These are phyloP conservation scores for Myotis brandtii DNA, from an alignment of 2,113 vertebrate genomes.

Conservation along the genomic window DNA sequence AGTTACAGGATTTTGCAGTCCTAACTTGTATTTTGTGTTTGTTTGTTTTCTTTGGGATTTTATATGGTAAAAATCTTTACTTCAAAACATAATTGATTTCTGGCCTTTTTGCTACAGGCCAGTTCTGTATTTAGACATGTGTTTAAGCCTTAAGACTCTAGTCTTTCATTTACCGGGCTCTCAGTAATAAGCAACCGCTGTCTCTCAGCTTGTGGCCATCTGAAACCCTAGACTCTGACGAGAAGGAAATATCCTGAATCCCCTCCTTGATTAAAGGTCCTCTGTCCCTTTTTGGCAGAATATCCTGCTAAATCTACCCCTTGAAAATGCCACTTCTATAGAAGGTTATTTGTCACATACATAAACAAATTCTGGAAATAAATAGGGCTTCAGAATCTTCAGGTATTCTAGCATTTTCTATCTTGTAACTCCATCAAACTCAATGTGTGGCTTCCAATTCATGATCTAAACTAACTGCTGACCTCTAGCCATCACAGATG, in stretches of 20 bases:
- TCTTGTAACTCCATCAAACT: not conserved
- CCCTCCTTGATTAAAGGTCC: not conserved
- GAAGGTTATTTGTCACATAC: not conserved
- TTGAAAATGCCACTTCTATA: not conserved
- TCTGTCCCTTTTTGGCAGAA: not conserved
- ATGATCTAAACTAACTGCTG: not conserved
- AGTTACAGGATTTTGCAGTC: not conserved
- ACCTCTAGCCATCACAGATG: not conserved
- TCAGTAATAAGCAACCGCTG: not conserved
- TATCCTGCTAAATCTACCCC: not conserved
- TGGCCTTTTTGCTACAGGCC: not conserved
- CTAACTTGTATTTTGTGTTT: not conserved
- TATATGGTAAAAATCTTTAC: not conserved
- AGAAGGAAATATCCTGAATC: slow-evolving; percentile 5
- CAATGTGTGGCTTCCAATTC: not conserved
- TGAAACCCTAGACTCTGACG: not conserved
- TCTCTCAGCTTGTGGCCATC: not conserved
- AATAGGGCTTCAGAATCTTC: not conserved
- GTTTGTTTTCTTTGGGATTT: not conserved
- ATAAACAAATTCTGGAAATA: slow-evolving; percentile 23
- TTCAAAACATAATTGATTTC: not conserved
- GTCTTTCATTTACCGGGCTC: not conserved
- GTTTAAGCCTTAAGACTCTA: slow-evolving; percentile 13
- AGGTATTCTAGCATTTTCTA: not conserved
- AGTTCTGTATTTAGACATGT: not conserved